Evolutionary conservation across 2,888 invertebrate genomes (phyloP).

Genomic region (Drosophila birchii): DNA sequence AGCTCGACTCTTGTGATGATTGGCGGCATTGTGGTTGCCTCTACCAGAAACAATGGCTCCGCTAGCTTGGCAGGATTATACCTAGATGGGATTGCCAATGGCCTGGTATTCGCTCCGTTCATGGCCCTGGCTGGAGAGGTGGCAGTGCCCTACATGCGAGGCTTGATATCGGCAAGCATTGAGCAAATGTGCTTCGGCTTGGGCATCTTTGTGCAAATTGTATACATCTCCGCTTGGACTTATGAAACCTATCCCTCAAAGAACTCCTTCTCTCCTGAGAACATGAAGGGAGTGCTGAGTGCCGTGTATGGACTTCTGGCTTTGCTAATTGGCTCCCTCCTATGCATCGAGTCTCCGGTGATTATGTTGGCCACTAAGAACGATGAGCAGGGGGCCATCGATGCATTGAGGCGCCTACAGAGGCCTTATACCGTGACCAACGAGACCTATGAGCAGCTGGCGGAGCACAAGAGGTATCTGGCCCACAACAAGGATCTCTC

Average conservation of each 20-base stretch:
- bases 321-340: constrained; percentile 45
- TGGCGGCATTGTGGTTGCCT: constrained; percentile 65
- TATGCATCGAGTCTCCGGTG: constrained; percentile 78
- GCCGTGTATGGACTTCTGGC: constrained; percentile 64
- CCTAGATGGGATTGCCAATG: constrained; percentile 80
- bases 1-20: constrained; percentile 66
- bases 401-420: constrained; percentile 74
- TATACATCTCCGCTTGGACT: constrained; percentile 46
- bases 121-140: constrained; percentile 80
- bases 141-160: constrained; percentile 63
- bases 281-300: constrained; percentile 67
- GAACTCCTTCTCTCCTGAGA: constrained; percentile 42
- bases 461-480: constrained; percentile 79
- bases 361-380: constrained; percentile 64
- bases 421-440: constrained; percentile 57
- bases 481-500: constrained; percentile 66
- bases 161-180: constrained; percentile 50
- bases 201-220: constrained; percentile 73
- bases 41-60: constrained; percentile 22
- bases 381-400: constrained; percentile 71
- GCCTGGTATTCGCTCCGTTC: constrained; percentile 73
- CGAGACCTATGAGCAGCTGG: constrained; percentile 70
- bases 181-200: constrained; percentile 63
- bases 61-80: constrained; percentile 67
- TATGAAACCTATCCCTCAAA: not conserved